Base-by-base conservation (phyloP, 2,888 invertebrate genomes). In the Himalopsyche tibetana region DNA sequence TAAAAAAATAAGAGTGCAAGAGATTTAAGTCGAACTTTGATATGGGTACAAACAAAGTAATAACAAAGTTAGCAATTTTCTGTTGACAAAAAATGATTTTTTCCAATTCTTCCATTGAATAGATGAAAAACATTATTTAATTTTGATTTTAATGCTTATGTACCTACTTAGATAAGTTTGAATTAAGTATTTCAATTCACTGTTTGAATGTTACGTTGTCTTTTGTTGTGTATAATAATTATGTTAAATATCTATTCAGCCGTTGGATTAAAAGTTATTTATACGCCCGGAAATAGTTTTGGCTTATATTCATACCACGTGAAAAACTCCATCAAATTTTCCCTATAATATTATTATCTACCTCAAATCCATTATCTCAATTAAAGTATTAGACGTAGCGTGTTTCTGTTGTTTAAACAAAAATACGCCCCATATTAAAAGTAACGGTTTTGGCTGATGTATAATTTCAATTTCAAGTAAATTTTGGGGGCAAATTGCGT, bases 301-400 rank as follows among this genome's bases (percentile, higher is more conserved):
- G 9, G 36, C 9, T 19, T 69, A 1, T 69, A 69, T 69, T 28
- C 2, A 28, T 28, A 28, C 28, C 19, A 36, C 28, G 9, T 36
- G 69, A 69, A 69, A 69, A 69, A 28, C 69, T 69, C 28, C 28
- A 69, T 69, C 69, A 36, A 6, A 28, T 69, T 69, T 28, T 69
- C n/a, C 69, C 56, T 56, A 56, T 69, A 69, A 69, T 69, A 69
- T n/a, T 69, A 28, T 28, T 69, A 69, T 28, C 69, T 69, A 28
- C 36, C 69, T 28, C 9, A 69, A 69, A 69, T 69, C 69, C 69
- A 69, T 69, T 69, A 69, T 2, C 36, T 69, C 69, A 69, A 69
- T 69, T 28, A 69, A 9, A 28, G n/a, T 19, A 9, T 69, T 69
- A 8, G 69, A 56, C 69, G 36, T 69, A 9, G 69, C 69, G 69